A percentile compares a stretch with the other conserved stretches of the same genome.
These are phyloP conservation scores for Leucophenga montana DNA, from an alignment of 2,888 invertebrate genomes.

Conservation along the genomic window DNA sequence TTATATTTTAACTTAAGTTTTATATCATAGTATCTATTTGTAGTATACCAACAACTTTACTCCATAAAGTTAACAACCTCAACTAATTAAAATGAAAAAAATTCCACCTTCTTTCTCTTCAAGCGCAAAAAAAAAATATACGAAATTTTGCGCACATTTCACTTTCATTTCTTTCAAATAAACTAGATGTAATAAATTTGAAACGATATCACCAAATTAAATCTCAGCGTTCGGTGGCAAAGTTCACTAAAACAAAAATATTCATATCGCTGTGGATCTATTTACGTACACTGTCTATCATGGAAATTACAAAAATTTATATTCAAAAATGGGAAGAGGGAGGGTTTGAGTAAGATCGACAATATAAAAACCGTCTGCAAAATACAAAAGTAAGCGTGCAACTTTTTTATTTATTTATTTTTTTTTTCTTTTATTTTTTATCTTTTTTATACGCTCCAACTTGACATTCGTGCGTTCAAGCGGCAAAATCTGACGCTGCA, in stretches of 20 bases:
- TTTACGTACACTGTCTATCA: not conserved
- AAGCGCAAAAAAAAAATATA: no score
- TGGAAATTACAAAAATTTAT: not conserved
- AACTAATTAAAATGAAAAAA: no score
- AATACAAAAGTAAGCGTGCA: constrained; percentile 35
- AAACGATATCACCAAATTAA: constrained; percentile 37
- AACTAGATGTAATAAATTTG: constrained; percentile 31
- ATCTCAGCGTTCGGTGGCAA: constrained; percentile 41
- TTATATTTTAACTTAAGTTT: no score
- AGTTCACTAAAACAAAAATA: constrained; percentile 42
- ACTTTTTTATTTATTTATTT: constrained; percentile 9
- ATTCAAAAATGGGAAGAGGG: constrained; percentile 34
- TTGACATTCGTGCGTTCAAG: constrained; percentile 30
- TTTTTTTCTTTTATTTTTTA: no score
- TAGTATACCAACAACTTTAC: no score
- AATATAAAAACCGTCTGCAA: constrained; percentile 19
- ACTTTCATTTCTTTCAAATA: constrained; percentile 46
- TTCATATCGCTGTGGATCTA: no score
- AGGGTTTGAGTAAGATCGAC: constrained; percentile 24
- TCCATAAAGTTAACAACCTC: no score
- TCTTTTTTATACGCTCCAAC: no score
- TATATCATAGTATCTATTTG: no score
- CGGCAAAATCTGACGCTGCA: constrained; percentile 24
- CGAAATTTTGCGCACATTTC: constrained; percentile 20
- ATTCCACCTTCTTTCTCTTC: no score